Evolutionary conservation across 2,113 vertebrate genomes (phyloP), one percentile per base, ranked within the genome.

Genomic region (Hyaena hyaena): DNA sequence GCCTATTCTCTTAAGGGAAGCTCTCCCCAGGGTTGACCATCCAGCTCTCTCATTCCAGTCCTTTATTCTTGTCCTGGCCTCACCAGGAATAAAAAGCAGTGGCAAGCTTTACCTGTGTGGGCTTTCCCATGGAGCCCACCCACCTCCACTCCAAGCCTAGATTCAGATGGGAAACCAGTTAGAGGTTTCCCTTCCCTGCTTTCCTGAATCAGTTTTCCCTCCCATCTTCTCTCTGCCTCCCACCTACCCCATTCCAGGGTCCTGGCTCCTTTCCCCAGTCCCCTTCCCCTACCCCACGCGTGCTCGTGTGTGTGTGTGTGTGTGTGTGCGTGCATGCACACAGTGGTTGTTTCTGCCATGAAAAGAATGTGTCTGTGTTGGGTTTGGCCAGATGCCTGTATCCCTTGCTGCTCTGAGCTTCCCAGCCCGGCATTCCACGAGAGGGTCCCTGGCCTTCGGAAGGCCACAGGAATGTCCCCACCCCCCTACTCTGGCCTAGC

Each of bases 401-500:
- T 98, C 96, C 97, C 98, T 98, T 95, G 97, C 98, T 98, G 97
- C 98, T 97, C 95, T 45, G 97, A 98, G 98, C 97, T 96, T 96
- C 96, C 98, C 97, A 98, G 97, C 95, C 98, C 95, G 0, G 98
- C 98, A 99, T 99, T 98, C 98, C 97, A 96, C 97, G 96, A 96
- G 98, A 98, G 98, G 98, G 98, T 99, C 98, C 98, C 98, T 98
- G 98, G 98, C 98, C 90, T 98, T 91, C 94, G 93, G 98, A 99
- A 99, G 99, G 98, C 99, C 98, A 98, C 98, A 99, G 98, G 98
- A 99, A 99, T 99, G 97, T 97, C 98, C 97, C 98, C 93, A 76
- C 86, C 98, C 97, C 97, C 93, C 90, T 16, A 80, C 96, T 98
- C 98, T 98, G 81, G 96, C 96, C 96, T 92, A 90, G 96, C 87